phyloP scores from a whole-genome alignment of 2,797 vertebrate genomes.

The Danio aesculapii region DNA sequence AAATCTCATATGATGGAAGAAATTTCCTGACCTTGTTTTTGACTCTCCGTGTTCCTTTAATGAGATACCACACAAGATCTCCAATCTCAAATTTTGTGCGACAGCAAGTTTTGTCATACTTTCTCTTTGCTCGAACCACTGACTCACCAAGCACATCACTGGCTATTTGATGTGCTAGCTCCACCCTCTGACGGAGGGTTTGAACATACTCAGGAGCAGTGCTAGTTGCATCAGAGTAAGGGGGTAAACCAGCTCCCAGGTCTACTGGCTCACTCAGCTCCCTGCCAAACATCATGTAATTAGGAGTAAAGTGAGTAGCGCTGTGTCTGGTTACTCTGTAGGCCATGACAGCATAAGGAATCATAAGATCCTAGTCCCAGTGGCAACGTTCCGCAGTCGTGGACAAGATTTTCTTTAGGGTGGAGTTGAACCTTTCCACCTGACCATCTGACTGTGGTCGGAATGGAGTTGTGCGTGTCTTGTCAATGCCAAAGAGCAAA shows the following conservation, averaged over 20 bases:
- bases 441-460: conserved; percentile 38
- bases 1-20: conserved; percentile 27
- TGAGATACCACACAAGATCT: conserved; percentile 38
- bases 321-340: conserved; percentile 54
- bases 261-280: conserved; percentile 37
- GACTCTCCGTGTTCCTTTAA: conserved; percentile 20
- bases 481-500: conserved; percentile 41
- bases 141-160: conserved; percentile 14
- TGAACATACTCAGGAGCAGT: not conserved
- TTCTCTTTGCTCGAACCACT: conserved; percentile 25
- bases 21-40: conserved; percentile 28
- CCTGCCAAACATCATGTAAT: conserved; percentile 43
- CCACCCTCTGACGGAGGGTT: conserved; percentile 7
- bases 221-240: not conserved
- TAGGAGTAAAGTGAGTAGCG: conserved; percentile 30
- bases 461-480: conserved; percentile 46
- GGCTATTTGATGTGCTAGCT: conserved; percentile 17
- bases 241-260: conserved; percentile 23
- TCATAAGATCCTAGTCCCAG: conserved; percentile 57
- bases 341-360: conserved; percentile 52
- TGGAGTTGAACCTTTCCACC: conserved; percentile 18
- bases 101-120: conserved; percentile 31
- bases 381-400: conserved; percentile 49
- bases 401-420: conserved; percentile 36
- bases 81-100: not conserved